Base-by-base conservation (phyloP, 2,888 invertebrate genomes). In the Diarsia dahlii region DNA sequence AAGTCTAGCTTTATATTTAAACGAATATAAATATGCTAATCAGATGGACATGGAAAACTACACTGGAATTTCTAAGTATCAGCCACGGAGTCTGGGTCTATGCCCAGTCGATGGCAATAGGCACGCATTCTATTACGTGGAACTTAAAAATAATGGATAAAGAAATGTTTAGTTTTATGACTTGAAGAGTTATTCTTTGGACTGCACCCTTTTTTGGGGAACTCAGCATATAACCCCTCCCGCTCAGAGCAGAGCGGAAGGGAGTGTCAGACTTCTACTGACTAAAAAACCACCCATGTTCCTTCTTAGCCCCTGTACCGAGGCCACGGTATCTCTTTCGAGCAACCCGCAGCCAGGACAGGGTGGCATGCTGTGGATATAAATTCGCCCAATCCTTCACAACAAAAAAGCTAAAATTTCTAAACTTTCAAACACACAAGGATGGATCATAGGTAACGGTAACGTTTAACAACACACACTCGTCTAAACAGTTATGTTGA, bases 401-500 rank as follows among this genome's bases (percentile, higher is more conserved):
- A 58, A 48, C 48, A 60, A 67, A 67, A 28, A 23, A n/a, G 62
- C 54, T 72, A 73, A 76, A 65, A 62, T 73, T 20, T 56, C 52
- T n/a, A 56, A 76, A 72, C 50, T 66, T 50, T 39, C 15, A n/a
- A 66, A 67, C 10, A 39, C 77, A 58, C 28, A 18, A 50, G 34
- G 46, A 72, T 72, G 70, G 76, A 60, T 78, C 73, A 74, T 28
- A 46, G 54, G 1, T 76, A 85, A 76, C 84, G 71, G 85, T 82
- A 71, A 62, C 46, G 20, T 69, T 48, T 23, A 70, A 64, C 18
- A 23, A 74, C 60, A 73, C 5, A 23, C 52, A 75, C 71, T 74
- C 28, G 64, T 72, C 71, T 84, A 71, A 84, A 84, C 76, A 81
- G 76, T 76, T 81, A 84, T 71, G 54, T 81, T 54, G 60, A 70